Percentiles rank a stretch among this genome's conserved stretches.
Conservation (phyloP, 2,888 invertebrate genomes). For the Diaphora mendica region DNA sequence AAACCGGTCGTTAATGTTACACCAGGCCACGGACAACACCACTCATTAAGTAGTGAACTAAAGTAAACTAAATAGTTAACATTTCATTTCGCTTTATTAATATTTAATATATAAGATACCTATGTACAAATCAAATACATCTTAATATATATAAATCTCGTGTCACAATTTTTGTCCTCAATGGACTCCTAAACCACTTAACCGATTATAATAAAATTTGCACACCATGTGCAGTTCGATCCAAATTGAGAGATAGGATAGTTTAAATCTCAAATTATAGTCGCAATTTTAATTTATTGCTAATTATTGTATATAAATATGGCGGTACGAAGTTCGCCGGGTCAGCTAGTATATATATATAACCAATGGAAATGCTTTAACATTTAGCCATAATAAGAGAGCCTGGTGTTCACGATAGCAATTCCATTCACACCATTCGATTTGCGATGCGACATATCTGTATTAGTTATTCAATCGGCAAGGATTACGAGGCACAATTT, state of each 20-base stretch:
- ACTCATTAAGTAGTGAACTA: background rate
- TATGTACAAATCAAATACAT: background rate
- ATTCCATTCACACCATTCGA: slow-evolving; percentile 25
- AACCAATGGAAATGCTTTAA: background rate
- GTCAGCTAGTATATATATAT: too few relatives aligned
- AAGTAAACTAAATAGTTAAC: background rate
- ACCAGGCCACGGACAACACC: background rate
- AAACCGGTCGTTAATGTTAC: background rate
- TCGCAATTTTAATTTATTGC: too few relatives aligned
- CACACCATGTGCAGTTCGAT: too few relatives aligned
- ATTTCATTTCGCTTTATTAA: background rate
- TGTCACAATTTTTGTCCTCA: too few relatives aligned
- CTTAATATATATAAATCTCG: too few relatives aligned
- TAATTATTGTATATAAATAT: too few relatives aligned
- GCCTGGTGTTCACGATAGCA: slow-evolving; percentile 2
- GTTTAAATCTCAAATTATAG: too few relatives aligned
- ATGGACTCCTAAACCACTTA: too few relatives aligned
- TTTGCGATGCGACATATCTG: slow-evolving; percentile 26
- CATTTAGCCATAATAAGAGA: background rate
- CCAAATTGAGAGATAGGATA: too few relatives aligned
- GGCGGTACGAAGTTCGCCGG: too few relatives aligned
- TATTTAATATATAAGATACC: background rate
- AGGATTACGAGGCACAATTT: slow-evolving; percentile 20
- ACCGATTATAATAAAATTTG: too few relatives aligned
- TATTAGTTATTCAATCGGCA: slow-evolving; percentile 29